A percentile compares a stretch with the other conserved stretches of the same genome.
Evolutionary conservation across 2,888 invertebrate genomes (phyloP).

Genomic region (Acrobasis repandana): DNA sequence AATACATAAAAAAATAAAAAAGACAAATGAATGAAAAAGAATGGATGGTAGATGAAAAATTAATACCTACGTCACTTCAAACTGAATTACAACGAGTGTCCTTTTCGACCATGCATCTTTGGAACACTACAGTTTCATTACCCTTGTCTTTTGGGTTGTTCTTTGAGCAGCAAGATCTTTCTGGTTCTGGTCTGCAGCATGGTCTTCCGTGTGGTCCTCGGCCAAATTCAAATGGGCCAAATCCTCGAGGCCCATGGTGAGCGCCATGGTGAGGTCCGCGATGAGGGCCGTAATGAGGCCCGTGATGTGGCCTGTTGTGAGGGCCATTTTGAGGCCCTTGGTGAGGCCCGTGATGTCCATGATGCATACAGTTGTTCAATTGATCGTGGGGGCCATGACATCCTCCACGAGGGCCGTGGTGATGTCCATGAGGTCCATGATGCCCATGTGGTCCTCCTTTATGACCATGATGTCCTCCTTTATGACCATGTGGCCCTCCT

Average conservation of each 20-base stretch:
- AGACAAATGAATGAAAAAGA: background rate
- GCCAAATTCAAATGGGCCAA: background rate
- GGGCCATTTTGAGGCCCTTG: background rate
- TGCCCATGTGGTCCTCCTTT: too few species aligned
- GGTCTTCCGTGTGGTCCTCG: background rate
- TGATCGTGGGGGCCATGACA: background rate
- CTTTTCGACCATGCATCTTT: constrained; percentile 4
- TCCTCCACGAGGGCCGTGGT: background rate
- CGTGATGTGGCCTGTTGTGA: background rate
- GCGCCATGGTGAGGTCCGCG: background rate
- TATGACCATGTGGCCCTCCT: background rate
- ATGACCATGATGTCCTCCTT: background rate
- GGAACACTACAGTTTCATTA: background rate
- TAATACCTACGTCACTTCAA: constrained; percentile 12
- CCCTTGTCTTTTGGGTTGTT: background rate
- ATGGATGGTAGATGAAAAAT: background rate
- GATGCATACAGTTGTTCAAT: background rate
- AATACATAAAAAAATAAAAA: too few species aligned
- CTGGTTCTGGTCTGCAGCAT: background rate
- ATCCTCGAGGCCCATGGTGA: background rate
- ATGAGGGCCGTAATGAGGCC: background rate
- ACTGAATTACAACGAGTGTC: constrained; percentile 9
- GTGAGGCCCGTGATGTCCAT: background rate
- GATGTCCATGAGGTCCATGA: constrained; percentile 2
- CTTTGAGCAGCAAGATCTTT: constrained; percentile 1